Evolutionary conservation across 1,140 invertebrate genomes (phyloP), one percentile per base, ranked within the genome.

Genomic region (Zaprionus taronus): DNA sequence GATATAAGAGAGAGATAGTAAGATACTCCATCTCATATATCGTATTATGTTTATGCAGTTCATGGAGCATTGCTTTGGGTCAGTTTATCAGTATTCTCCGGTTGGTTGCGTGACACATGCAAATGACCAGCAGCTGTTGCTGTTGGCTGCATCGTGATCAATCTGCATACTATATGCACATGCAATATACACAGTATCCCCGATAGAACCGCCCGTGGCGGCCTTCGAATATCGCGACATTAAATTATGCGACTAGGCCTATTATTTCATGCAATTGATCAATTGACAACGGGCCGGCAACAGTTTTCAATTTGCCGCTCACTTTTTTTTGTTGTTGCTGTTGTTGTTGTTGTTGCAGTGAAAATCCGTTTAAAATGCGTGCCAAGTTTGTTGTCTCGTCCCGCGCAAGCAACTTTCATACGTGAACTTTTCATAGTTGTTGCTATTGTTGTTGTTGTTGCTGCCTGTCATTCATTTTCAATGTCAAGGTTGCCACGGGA

Each of bases 201-300:
- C 53, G 6, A 49, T 63, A 71, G 72, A 71, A 71, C 31, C 31
- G 49, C 15, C 31, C 24, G 47, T n/a, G 17, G 22, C 60, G 75
- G 85, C 85, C 85, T 90, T 90, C 72, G 74, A 72, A 78, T 66
- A 51, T 75, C 57, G 85, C 76, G 70, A 90, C 86, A 90, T 85
- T 89, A 89, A 89, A 85, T 89, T 89, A 89, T 89, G 85, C 85
- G 68, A 67, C 81, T 90, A 90, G 85, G 85, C 85, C 85, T 90
- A 90, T 90, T 90, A 90, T 90, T 90, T 91, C 80, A 90, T 91
- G 85, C 85, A 80, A 74, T 89, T 90, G 85, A 89, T 90, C 89
- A 89, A 90, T 89, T 87, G 83, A 80, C 76, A 87, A 84, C 84
- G 64, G 60, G 55, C 71, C 57, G 55, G 34, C 44, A 34, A 63